Conservation (phyloP, 2,888 invertebrate species). For the Megastigmus dorsalis region DNA sequence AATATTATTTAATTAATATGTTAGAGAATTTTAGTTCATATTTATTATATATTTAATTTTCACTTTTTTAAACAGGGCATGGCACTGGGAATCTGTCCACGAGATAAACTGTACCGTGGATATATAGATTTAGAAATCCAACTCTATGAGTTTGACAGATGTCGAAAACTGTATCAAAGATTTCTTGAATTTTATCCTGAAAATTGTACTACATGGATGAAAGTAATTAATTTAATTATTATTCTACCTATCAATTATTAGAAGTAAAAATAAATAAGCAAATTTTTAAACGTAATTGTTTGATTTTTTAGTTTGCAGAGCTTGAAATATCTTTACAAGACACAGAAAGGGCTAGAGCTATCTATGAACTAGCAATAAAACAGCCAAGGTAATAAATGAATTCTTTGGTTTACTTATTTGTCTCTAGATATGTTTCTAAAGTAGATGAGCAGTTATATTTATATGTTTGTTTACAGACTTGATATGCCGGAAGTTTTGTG, state of each 20-base stretch:
- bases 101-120: conserved; percentile 96
- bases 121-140: conserved; percentile 99
- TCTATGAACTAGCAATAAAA: conserved; percentile 95
- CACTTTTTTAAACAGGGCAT: conserved; percentile 82
- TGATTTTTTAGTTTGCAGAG: conserved; percentile 87
- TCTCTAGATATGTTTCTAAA: no score
- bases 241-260: conserved; percentile 5
- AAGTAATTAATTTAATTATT: conserved; percentile 74
- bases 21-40: conserved; percentile 11
- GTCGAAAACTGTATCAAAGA: conserved; percentile 96
- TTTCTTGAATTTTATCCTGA: conserved; percentile 97
- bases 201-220: conserved; percentile 99
- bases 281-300: conserved; percentile 5
- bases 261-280: conserved; percentile 4
- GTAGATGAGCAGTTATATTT: no score
- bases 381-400: conserved; percentile 80
- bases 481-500: conserved; percentile 99
- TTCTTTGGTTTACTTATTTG: no score
- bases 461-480: conserved; percentile 72
- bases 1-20: background rate
- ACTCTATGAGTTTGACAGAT: conserved; percentile 97
- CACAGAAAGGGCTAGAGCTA: conserved; percentile 91
- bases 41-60: conserved; percentile 25
- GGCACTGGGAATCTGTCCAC: conserved; percentile 95
- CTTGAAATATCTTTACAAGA: conserved; percentile 96